phyloP scores from a whole-genome alignment of 2,113 vertebrate species.

The Cichladusa arquata region DNA sequence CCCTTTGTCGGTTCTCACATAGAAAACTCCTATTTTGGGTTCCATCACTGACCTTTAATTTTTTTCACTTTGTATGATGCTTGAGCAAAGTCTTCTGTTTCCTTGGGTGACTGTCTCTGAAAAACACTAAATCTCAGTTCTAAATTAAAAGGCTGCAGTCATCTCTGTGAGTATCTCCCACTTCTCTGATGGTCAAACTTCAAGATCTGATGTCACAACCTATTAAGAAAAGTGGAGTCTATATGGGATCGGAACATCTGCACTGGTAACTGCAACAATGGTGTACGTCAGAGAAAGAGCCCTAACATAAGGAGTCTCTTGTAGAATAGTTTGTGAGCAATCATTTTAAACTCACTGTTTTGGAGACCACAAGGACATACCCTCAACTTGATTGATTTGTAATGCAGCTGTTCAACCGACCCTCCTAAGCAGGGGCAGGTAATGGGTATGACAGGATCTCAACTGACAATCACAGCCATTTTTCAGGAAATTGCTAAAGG shows the following conservation, averaged over 20 bases:
- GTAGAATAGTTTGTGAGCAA: not conserved
- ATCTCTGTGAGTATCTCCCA: not conserved
- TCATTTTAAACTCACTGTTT: not conserved
- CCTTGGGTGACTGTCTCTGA: not conserved
- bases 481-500: not conserved
- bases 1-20: accelerated
- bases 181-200: not conserved
- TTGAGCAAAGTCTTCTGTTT: not conserved
- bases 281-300: not conserved
- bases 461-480: not conserved
- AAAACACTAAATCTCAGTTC: not conserved
- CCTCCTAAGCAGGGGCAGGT: not conserved
- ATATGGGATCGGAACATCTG: not conserved
- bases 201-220: not conserved
- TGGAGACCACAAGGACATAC: not conserved
- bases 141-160: not conserved
- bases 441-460: not conserved
- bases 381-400: not conserved
- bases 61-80: not conserved
- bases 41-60: not conserved
- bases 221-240: accelerated
- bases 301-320: not conserved
- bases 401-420: not conserved
- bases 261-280: not conserved
- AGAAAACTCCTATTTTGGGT: not conserved